Evolutionary conservation across 2,888 invertebrate species (phyloP), one percentile per base, ranked within the genome.

Genomic region (Panopea generosa): DNA sequence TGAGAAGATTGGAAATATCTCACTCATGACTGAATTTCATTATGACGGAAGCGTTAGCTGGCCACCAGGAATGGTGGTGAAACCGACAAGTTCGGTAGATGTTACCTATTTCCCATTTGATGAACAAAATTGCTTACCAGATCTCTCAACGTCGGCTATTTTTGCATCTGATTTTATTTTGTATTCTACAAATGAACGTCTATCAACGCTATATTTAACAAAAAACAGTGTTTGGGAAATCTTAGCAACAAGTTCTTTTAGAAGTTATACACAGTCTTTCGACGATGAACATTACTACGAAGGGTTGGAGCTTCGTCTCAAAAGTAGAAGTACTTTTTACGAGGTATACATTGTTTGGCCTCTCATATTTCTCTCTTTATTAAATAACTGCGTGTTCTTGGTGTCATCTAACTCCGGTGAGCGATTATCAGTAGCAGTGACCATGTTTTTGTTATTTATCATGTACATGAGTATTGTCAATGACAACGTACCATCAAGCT

Each of bases 391-490:
- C 4, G 78, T 82, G 18, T 73, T 76, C 49, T 20, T 70, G 1
- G 53, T 82, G 56, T 78, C 82, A 3, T 47, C 68, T 2, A 45
- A 40, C 1, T 78, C 82, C 1, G 82, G 78, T 4, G 82, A 82
- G 20, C 29, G 76, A 18, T 68, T 65, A 2, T 76, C 76, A 1
- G 74, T 73, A 0, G 71, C 76, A 0, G 65, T 82, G 1, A 82
- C 82, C 1, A 29, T 72, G 11, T 76, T 73, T 47, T 38, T 82
- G 49, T 72, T 78, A 7, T 78, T 75, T 45, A 45, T 71, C 3
- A 75, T 82, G 2, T 82, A 70, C 53, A 78, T 78, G 77, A 49
- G 68, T 11, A 76, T 76, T 16, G 61, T 82, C 2, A 78, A 75
- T 56, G 61, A 67, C 38, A 70, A 73, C 20, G 52, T 82, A 14